Percentiles rank a stretch among this genome's conserved stretches.
These are phyloP conservation scores for Adelges cooleyi DNA, from an alignment of 1,140 invertebrate species.

Conservation along the genomic window DNA sequence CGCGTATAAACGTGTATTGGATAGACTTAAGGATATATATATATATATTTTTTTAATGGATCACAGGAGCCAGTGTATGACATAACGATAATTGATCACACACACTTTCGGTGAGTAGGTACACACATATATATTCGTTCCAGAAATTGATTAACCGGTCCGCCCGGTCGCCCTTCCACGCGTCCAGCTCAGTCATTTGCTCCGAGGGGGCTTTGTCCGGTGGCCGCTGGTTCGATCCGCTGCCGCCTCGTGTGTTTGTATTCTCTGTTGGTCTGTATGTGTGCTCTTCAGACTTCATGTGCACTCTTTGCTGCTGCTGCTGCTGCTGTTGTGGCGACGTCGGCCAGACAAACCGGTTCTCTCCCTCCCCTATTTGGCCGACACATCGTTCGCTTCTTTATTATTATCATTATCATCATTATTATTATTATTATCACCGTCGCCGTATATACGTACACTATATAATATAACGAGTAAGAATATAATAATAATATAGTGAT, in stretches of 20 bases:
- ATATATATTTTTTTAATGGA: slow-evolving; percentile 3
- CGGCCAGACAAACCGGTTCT: slow-evolving; percentile 18
- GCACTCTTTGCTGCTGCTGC: neutral
- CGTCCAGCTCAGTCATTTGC: neutral
- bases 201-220: slow-evolving; percentile 21
- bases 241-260: too few relatives aligned
- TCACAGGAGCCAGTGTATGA: slow-evolving; percentile 16
- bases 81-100: slow-evolving; percentile 28
- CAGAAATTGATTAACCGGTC: slow-evolving; percentile 28
- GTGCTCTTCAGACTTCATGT: neutral
- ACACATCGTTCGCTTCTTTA: too few relatives aligned
- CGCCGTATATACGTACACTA: too few relatives aligned
- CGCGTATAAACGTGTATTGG: too few relatives aligned
- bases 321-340: neutral
- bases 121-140: slow-evolving; percentile 4
- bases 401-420: too few relatives aligned
- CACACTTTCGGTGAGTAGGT: neutral
- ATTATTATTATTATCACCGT: too few relatives aligned
- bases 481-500: too few relatives aligned
- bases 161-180: neutral
- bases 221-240: too few relatives aligned
- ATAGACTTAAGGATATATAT: too few relatives aligned
- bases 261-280: neutral
- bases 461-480: too few relatives aligned
- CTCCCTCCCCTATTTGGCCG: neutral